Base-by-base conservation (phyloP, 1,140 invertebrate genomes). In the Calliphora vicina region DNA sequence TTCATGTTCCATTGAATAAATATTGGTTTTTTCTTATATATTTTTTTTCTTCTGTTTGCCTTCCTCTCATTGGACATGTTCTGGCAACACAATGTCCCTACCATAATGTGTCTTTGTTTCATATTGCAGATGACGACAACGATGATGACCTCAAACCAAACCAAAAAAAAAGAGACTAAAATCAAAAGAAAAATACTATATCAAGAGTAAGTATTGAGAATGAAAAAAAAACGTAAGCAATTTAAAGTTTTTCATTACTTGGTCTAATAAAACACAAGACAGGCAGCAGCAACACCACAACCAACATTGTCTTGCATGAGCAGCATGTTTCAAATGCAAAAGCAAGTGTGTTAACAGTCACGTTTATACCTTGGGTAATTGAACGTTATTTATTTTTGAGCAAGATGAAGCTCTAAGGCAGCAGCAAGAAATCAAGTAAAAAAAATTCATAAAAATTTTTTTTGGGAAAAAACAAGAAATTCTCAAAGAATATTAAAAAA, bases 311-410 rank as follows among this genome's bases (percentile, higher is more conserved):
- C n/a, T n/a, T n/a, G n/a, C n/a, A n/a, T n/a, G n/a, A n/a, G n/a
- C n/a, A n/a, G n/a, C n/a, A n/a, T n/a, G n/a, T n/a, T n/a, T n/a
- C n/a, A n/a, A n/a, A n/a, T n/a, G n/a, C 72, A 42, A 17, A 20
- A 42, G 29, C 73, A 5, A 76, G 17, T 17, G 73, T 42, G n/a
- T 35, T 74, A 35, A 76, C 35, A 76, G 73, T 76, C 73, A 76
- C 73, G 73, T 76, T 76, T 76, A 42, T 76, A 76, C 73, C 73
- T 76, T 76, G 17, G 73, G 35, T 76, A 76, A 76, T 76, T 76
- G 29, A 35, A 76, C 35, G 73, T 76, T 76, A 76, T 76, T 76
- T 76, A 43, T 74, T 76, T 42, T 76, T 73, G 12, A 15, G 12
- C 35, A 35, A 35, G 35, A 35, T 35, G 35, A 35, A 5, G 10